Base-by-base conservation (phyloP, 2,113 vertebrate species). In the Sceloporus tristichus region DNA sequence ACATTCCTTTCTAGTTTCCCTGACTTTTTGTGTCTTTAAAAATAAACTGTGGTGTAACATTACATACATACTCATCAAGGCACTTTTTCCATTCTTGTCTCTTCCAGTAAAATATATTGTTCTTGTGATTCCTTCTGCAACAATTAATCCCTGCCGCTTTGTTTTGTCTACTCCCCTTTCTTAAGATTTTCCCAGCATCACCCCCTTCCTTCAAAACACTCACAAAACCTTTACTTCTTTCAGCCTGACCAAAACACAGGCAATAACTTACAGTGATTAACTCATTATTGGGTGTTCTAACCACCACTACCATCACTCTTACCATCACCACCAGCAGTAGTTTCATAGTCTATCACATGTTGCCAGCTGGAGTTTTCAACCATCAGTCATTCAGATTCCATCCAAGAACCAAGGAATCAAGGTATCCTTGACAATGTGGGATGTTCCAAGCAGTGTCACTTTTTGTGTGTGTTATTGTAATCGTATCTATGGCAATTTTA, bases 121-220 rank as follows among this genome's bases (percentile, higher is more conserved):
- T 62, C 82, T 34, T 74, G 68, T 74, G 53, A 87, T 87, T 87
- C 81, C 9, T 87, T 80, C 77, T 42, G 66, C 65, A 42, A 87
- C 86, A 81, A 42, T 87, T 74, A 56, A 87, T 87, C 68, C 68
- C 54, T 81, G 53, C 85, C 42, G 68, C 68, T 87, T 81, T 74
- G 68, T 87, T 81, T 81, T 73, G 38, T 73, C 85, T 87, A 40
- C 25, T 87, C 18, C 68, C 34, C 40, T 59, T 80, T 65, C 34
- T 62, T 38, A 81, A 68, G 34, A 74, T 62, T 81, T 80, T 29
- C 86, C 68, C 54, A 81, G 78, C 68, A 59, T 21, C 34, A 40
- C 6, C 34, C 29, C 62, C 38, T 79, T 38, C 25, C 11, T 54
- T 54, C 9, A 66, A 56, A 65, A 42, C 29, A 81, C 65, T 18